Percentiles rank a stretch among this genome's conserved stretches.
Evolutionary conservation across 1,140 invertebrate species (phyloP).

Genomic region (Pantala flavescens): DNA sequence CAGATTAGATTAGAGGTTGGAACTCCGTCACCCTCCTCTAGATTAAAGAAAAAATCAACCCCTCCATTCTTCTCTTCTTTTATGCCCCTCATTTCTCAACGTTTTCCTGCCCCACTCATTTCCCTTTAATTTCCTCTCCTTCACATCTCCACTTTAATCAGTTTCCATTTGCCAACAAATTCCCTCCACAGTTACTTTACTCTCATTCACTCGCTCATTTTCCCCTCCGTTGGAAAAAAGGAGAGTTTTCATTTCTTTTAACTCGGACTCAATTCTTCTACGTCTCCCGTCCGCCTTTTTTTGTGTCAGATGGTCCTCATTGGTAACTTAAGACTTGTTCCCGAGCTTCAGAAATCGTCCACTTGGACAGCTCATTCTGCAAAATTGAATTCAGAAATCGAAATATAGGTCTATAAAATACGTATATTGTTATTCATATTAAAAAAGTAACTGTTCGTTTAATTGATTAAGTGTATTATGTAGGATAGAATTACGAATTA

Average conservation of each 20-base stretch:
- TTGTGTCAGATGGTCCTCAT: too few species aligned
- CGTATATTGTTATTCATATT: too few species aligned
- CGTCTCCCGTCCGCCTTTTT: too few species aligned
- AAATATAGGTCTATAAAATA: too few species aligned
- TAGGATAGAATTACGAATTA: too few species aligned
- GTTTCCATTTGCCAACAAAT: conserved; percentile 9
- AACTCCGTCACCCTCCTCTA: not conserved
- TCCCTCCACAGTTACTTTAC: not conserved
- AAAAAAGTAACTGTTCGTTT: too few species aligned
- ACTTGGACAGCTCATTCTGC: too few species aligned
- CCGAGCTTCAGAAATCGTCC: too few species aligned
- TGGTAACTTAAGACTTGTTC: too few species aligned
- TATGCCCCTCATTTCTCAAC: not conserved
- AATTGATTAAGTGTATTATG: too few species aligned
- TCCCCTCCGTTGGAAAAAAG: not conserved
- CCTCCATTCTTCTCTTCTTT: not conserved
- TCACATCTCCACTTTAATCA: not conserved
- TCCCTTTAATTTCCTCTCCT: not conserved
- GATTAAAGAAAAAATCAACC: conserved; percentile 5
- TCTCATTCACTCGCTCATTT: not conserved
- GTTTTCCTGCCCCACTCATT: not conserved
- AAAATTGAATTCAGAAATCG: too few species aligned
- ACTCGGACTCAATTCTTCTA: not conserved
- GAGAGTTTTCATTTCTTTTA: not conserved
- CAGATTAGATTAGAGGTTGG: conserved; percentile 1